Evolutionary conservation across 1,140 invertebrate species (phyloP).

Genomic region (Arctopsyche grandis): DNA sequence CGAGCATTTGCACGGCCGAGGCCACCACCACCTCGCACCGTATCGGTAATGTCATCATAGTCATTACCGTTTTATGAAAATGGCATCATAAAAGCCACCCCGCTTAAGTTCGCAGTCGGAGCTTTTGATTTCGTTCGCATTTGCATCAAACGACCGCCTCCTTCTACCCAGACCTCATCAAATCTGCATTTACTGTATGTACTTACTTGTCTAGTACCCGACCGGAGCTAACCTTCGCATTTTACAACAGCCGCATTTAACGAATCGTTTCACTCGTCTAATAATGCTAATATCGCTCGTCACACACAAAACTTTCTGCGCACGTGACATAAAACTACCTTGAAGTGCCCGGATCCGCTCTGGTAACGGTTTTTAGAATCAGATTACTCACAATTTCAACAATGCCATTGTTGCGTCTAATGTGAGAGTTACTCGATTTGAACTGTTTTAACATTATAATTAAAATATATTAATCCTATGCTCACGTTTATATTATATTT

Average conservation of each 20-base stretch:
- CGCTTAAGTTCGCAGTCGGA: conserved; percentile 7
- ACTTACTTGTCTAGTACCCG: background rate
- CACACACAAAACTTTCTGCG: too few relatives aligned
- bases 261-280: too few relatives aligned
- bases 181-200: conserved; percentile 15
- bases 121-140: conserved; percentile 21
- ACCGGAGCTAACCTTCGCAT: background rate
- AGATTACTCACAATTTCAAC: too few relatives aligned
- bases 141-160: background rate
- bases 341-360: too few relatives aligned
- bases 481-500: too few relatives aligned
- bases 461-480: too few relatives aligned
- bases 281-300: too few relatives aligned
- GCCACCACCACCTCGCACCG: background rate
- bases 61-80: conserved; percentile 27
- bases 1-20: background rate
- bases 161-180: conserved; percentile 12
- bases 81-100: background rate
- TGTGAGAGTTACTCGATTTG: too few relatives aligned
- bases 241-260: background rate
- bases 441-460: too few relatives aligned
- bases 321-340: too few relatives aligned
- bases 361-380: too few relatives aligned
- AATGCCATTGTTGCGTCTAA: too few relatives aligned
- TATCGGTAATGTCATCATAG: background rate